A percentile compares a stretch with the other conserved stretches of the same genome.
Evolutionary conservation across 1,140 invertebrate genomes (phyloP).

Genomic region (Centruroides vittatus): DNA sequence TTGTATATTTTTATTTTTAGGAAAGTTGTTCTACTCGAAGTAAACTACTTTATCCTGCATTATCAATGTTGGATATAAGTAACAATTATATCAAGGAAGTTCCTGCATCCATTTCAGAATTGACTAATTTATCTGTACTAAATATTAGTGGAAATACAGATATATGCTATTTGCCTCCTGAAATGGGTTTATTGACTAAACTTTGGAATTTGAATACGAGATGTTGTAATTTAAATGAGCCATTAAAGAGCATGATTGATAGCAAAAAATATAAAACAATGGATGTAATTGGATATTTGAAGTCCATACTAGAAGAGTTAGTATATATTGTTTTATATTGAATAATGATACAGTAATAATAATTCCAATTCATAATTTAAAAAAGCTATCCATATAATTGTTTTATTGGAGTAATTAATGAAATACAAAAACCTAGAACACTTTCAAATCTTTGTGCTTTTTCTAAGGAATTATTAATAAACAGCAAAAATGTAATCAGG

Average conservation of each 20-base stretch:
- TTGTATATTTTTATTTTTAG: no score
- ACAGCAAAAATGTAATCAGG: no score
- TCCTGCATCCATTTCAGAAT: constrained; percentile 67
- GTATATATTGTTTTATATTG: constrained; percentile 14
- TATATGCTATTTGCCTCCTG: constrained; percentile 72
- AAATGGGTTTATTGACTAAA: constrained; percentile 82
- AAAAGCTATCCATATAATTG: no score
- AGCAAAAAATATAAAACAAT: constrained; percentile 89
- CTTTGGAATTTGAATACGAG: constrained; percentile 92
- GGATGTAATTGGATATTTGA: constrained; percentile 91
- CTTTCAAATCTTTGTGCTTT: no score
- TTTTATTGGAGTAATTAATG: no score
- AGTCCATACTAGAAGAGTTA: constrained; percentile 46
- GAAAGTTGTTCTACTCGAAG: background rate
- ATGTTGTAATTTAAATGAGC: constrained; percentile 76
- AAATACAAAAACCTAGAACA: no score
- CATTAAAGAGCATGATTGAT: constrained; percentile 79
- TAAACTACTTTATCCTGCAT: constrained; percentile 75
- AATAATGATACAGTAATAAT: no score
- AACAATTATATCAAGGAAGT: constrained; percentile 69
- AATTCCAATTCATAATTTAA: no score
- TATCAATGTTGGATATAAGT: constrained; percentile 89
- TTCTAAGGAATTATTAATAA: no score
- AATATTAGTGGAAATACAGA: constrained; percentile 82
- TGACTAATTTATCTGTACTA: constrained; percentile 79